These are phyloP conservation scores for Lasius fuliginosus DNA, from an alignment of 2,888 invertebrate species.

Conservation along the genomic window DNA sequence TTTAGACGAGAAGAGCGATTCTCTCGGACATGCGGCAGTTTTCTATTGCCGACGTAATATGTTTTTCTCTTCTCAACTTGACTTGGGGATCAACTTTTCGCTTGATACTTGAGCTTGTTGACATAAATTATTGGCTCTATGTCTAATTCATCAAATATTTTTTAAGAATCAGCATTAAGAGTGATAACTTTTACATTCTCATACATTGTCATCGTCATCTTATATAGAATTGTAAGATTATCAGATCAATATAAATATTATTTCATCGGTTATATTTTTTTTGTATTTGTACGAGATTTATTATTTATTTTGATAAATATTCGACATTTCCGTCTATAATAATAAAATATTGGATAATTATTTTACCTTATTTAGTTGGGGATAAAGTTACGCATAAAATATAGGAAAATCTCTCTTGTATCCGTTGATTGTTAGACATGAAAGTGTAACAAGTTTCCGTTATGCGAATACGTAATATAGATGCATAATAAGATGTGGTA, in stretches of 20 bases:
- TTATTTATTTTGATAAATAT: background rate
- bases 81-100: background rate
- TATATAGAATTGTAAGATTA: background rate
- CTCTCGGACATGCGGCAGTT: background rate
- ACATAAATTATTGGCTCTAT: background rate
- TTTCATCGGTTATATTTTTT: background rate
- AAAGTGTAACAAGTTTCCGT: background rate
- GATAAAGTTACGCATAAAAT: background rate
- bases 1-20: background rate
- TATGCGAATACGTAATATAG: background rate
- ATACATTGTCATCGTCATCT: background rate
- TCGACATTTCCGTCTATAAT: background rate
- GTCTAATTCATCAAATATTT: background rate
- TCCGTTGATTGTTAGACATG: background rate
- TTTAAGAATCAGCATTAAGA: background rate
- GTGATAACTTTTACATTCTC: background rate
- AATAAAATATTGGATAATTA: background rate
- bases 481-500: slow-evolving; percentile 32
- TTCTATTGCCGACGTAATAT: background rate
- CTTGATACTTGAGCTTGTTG: background rate
- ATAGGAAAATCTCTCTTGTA: background rate
- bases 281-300: background rate
- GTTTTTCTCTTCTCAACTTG: background rate
- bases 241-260: background rate
- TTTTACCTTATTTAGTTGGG: background rate